Evolutionary conservation across 2,113 vertebrate species (phyloP), one percentile per base, ranked within the genome.

Genomic region (Seriola rivoliana): DNA sequence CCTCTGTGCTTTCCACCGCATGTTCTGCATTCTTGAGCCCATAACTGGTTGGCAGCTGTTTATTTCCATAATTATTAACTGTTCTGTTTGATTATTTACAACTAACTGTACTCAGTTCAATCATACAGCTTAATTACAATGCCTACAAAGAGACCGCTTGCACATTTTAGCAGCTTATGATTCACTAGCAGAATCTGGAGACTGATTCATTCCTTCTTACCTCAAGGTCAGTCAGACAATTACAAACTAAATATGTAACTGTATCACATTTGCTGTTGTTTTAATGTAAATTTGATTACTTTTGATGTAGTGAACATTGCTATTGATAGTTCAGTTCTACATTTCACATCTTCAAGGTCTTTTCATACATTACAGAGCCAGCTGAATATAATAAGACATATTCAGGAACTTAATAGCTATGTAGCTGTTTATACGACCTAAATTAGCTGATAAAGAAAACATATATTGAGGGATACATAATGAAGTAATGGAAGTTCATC

Each of bases 191-290:
- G 8, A 42, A 57, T 7, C 42, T 57, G 52, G 68, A n/a, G 25
- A 7, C 9, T 7, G 16, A 54, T 63, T n/a, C 5, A n/a, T 44
- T 55, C 12, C 12, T 1, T 70, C 34, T 23, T 32, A 7, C 23
- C 13, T 65, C 68, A 72, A 72, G 59, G 68, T 54, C 32, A 78
- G 10, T 57, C 19, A 65, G 25, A 72, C 40, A 25, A 13, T 50
- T 59, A 40, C 48, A 21, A 21, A 21, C 32, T 38, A 32, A 50
- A 74, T n/a, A 40, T 67, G 52, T 42, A 40, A 5, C 19, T 12
- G 25, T 23, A 3, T 59, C 40, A 32, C 4, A 38, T 17, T n/a
- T 55, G 48, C 5, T 52, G 48, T 21, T 52, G 46, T 50, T 17
- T 50, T 50, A 54, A 79, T 63, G 17, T 17, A 23, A 52, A 63